Evolutionary conservation across 2,888 invertebrate species (phyloP), one percentile per base, ranked within the genome.

Genomic region (Boloria selene): DNA sequence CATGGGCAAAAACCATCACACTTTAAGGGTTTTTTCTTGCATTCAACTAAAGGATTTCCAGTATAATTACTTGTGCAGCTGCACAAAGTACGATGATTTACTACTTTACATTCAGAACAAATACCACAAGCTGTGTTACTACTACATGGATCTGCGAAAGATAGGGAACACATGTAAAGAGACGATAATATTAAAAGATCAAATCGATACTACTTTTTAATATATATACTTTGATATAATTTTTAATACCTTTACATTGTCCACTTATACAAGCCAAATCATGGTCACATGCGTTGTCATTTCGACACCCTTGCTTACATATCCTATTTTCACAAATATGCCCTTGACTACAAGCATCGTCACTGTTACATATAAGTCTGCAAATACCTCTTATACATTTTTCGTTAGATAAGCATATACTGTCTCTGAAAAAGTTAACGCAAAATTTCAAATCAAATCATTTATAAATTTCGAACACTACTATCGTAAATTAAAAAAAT

Each of bases 311-410:
- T 76, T 95, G 94, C 79, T 96, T 95, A 81, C 98, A 98, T 71
- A 97, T 93, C 75, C 97, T 94, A 77, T 96, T 96, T 83, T 96
- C 96, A 79, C 98, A 98, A 75, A 98, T 97, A 85, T 97, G 96
- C 73, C 96, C 95, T 14, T 94, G 92, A 18, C 94, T 94, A 79
- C 98, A 98, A 68, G 96, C 95, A 14, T 95, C 93, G 81, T 98
- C 97, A 61, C 95, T 96, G 80, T 97, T 98, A 80, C 98, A 98
- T 42, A 98, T 95, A 2, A 95, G 93, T 84, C 96, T 95, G 79
- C 98, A 98, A 61, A 95, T 94, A 53, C 97, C 97, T 64, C 95
- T 93, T 72, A 97, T 94, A 83, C 98, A 98, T 74, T 96, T 95
- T 85, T 98, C 97, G 79, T 97, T 96, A 16, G 96, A 94, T 71